phyloP scores from a whole-genome alignment of 37 sponge, comb jelly and placozoan species.

The Crambe crambe region DNA sequence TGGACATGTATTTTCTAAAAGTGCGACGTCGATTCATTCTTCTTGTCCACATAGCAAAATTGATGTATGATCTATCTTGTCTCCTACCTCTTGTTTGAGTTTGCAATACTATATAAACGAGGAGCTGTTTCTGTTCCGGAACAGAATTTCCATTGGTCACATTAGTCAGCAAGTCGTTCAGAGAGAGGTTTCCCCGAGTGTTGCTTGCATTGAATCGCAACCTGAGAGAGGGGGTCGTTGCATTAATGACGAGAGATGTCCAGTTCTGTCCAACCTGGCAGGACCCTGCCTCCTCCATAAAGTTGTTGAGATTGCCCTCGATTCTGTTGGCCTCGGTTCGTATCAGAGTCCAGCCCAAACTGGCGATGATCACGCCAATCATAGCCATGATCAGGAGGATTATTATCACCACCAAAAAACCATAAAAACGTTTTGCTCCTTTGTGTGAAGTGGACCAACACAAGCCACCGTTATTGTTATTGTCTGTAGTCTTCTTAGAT shows the following conservation, averaged over 20 bases:
- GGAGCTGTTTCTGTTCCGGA: too few species aligned
- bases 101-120: too few species aligned
- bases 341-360: neutral
- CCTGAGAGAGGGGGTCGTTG: neutral
- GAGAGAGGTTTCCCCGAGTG: neutral
- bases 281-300: neutral
- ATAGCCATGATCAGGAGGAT: neutral
- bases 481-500: too few species aligned
- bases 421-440: neutral
- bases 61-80: neutral
- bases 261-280: neutral
- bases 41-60: neutral
- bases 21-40: neutral
- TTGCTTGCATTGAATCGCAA: neutral
- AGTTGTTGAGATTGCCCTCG: neutral
- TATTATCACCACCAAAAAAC: neutral
- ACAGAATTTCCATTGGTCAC: too few species aligned
- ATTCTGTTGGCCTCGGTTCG: neutral
- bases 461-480: too few species aligned
- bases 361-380: neutral
- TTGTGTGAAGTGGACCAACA: neutral
- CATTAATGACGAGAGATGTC: neutral
- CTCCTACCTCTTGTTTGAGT: too few species aligned
- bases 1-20: neutral
- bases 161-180: too few species aligned